Evolutionary conservation across 2,888 invertebrate species (phyloP), one percentile per base, ranked within the genome.

Genomic region (Neria commutata): DNA sequence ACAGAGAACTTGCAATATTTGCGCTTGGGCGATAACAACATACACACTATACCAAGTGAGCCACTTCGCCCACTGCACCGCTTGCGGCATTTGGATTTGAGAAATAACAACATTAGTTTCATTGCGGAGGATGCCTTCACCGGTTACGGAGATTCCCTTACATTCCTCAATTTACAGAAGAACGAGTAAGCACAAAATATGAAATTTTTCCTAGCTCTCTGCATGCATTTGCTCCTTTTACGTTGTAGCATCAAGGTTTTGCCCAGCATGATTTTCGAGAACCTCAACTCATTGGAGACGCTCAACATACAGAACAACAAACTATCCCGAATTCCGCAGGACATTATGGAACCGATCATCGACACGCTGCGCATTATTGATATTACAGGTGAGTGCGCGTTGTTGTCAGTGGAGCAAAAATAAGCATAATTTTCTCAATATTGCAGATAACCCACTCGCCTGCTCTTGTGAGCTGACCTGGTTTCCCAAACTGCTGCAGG

Each of bases 121-220:
- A 87, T 95, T 54, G 86, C 88, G 25, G 94, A 94, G 69, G 94
- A 95, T 74, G 92, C 94, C 2, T 95, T 95, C 79, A 88, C 89
- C 6, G 91, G 92, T 49, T 95, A 91, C 74, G 95, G 95, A 23
- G 92, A 93, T 79, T 92, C 93, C 25, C 91, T 95, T 66, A 94
- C 95, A n/a, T 95, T 94, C 83, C 87, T 95, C 25, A 94, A 94
- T 79, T 83, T 95, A 65, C 94, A 95, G 76, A 94, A 94, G 81
- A 95, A 95, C 80, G 90, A 91, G 94, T 94, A 85, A 90, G 89
- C 54, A 63, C 50, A 50, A 33, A 60, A 56, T 16, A 11, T 25
- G 21, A 49, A 14, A 53, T 19, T 33, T 26, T 8, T 50, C 37
- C 19, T 42, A 29, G 6, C 10, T 16, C 10, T 25, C n/a, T 10